Conservation (phyloP, 2,113 vertebrate species). For the Pseudorectes ferrugineus region DNA sequence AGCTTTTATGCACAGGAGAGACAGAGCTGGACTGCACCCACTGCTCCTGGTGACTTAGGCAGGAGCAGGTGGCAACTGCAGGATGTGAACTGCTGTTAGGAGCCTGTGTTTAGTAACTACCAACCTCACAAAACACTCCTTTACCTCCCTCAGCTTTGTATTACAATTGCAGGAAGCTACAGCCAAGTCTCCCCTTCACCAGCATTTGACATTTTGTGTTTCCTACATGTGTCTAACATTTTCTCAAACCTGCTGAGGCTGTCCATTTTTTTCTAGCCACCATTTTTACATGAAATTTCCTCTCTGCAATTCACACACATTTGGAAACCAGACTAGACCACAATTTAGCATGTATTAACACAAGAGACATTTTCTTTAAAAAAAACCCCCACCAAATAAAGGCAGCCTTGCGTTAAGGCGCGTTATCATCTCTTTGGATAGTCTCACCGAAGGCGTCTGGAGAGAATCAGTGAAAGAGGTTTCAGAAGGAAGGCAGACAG, state of each 20-base stretch:
- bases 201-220: background rate
- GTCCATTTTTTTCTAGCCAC: background rate
- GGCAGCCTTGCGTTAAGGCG: background rate
- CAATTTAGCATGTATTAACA: background rate
- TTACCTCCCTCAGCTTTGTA: background rate
- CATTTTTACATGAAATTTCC: background rate
- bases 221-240: background rate
- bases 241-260: background rate
- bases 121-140: background rate
- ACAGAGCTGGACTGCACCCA: background rate
- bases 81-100: background rate
- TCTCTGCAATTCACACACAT: background rate
- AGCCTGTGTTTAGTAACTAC: background rate
- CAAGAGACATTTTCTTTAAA: background rate
- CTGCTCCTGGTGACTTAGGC: background rate
- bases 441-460: slow-evolving; percentile 91
- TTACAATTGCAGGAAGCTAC: background rate
- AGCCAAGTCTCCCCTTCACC: background rate
- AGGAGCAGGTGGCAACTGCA: background rate
- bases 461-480: slow-evolving; percentile 91
- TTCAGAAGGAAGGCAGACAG: slow-evolving; percentile 91
- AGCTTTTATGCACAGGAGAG: background rate
- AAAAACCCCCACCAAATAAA: background rate
- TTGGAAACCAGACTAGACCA: background rate
- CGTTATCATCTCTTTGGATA: background rate